Conservation (phyloP, 1,140 invertebrate genomes). For the Magallana gigas region DNA sequence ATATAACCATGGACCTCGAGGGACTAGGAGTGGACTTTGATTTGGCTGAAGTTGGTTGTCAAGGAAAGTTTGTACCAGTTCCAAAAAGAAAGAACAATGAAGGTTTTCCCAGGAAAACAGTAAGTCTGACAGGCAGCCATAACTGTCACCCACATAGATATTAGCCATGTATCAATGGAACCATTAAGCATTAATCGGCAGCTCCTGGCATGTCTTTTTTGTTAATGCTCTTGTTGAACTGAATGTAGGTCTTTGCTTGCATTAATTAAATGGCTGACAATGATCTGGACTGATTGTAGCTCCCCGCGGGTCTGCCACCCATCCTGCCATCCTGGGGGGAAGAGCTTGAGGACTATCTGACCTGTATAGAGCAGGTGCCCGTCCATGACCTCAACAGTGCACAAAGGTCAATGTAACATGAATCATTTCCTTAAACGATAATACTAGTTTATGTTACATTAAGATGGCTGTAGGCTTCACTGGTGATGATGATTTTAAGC, state of each 20-base stretch:
- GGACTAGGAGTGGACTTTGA: conserved; percentile 44
- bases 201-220: too few relatives aligned
- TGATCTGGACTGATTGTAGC: not conserved
- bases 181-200: too few relatives aligned
- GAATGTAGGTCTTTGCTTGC: too few relatives aligned
- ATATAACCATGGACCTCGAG: not conserved
- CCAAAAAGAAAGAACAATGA: not conserved
- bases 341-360: conserved; percentile 83
- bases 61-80: conserved; percentile 38
- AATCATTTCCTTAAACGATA: too few relatives aligned
- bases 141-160: too few relatives aligned
- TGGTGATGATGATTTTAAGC: too few relatives aligned
- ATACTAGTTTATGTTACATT: too few relatives aligned
- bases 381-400: conserved; percentile 83
- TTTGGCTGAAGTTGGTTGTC: conserved; percentile 41
- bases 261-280: too few relatives aligned
- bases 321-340: conserved; percentile 68
- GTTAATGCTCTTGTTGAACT: not conserved
- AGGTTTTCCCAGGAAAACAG: conserved; percentile 37
- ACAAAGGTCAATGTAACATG: conserved; percentile 68
- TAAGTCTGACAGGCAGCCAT: conserved; percentile 7
- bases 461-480: too few relatives aligned
- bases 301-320: conserved; percentile 42
- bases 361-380: conserved; percentile 83
- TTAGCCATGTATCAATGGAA: too few relatives aligned